Evolutionary conservation across 2,113 vertebrate genomes (phyloP).

Genomic region (Opisthocomus hoazin): DNA sequence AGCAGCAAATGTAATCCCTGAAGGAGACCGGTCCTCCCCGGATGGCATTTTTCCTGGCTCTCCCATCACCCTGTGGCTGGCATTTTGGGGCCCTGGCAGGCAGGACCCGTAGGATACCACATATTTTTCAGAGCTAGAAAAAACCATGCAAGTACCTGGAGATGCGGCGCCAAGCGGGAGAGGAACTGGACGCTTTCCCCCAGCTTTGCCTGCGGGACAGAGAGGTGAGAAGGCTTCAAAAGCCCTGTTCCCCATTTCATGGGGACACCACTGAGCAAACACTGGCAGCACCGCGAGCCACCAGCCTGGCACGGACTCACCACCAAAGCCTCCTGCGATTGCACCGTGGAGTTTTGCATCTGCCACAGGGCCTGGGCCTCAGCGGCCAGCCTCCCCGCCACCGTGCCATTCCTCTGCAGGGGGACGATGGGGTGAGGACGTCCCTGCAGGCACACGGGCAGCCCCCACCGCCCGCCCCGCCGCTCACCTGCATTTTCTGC

Average conservation of each 20-base stretch:
- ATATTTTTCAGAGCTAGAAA: not conserved
- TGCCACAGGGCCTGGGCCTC: slow-evolving; percentile 34
- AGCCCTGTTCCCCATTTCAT: accelerated
- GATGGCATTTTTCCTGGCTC: not conserved
- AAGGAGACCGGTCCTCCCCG: accelerated
- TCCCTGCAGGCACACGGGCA: accelerated
- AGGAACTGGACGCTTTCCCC: slow-evolving; percentile 58
- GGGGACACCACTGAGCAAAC: not conserved
- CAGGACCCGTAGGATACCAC: not conserved
- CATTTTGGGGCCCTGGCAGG: not conserved
- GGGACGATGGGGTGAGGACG: not conserved
- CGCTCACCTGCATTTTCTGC: slow-evolving; percentile 57
- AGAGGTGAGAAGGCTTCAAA: not conserved
- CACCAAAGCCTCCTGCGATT: slow-evolving; percentile 51
- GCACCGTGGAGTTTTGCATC: slow-evolving; percentile 48
- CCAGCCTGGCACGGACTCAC: not conserved
- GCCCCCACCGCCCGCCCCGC: accelerated
- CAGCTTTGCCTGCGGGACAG: slow-evolving; percentile 60
- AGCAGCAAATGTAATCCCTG: not conserved
- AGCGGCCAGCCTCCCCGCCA: not conserved
- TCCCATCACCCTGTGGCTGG: not conserved
- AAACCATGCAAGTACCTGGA: slow-evolving; percentile 47
- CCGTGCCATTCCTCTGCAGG: slow-evolving; percentile 20
- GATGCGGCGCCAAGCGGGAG: not conserved
- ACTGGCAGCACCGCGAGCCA: accelerated